Evolutionary conservation across 2,797 vertebrate species (phyloP).

Genomic region (Gastrophryne carolinensis): DNA sequence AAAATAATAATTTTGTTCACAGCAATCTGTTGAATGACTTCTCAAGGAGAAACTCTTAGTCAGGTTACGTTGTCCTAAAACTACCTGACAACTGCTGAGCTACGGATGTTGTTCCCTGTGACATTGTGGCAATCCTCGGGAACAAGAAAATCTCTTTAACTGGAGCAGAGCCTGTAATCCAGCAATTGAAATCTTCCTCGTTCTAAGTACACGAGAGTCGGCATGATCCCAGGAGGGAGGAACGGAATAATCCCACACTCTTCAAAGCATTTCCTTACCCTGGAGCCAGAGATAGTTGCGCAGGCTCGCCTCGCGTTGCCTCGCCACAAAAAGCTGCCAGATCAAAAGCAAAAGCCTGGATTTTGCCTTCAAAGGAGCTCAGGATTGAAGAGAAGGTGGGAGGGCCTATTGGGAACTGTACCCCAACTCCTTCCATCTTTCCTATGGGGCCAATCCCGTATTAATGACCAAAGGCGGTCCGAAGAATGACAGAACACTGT

Average conservation of each 20-base stretch:
- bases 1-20: too few relatives aligned
- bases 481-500: neutral
- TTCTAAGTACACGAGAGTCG: slow-evolving; percentile 12
- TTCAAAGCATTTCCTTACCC: slow-evolving; percentile 53
- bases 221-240: slow-evolving; percentile 47
- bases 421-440: slow-evolving; percentile 38
- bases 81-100: slow-evolving; percentile 7
- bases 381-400: slow-evolving; percentile 19
- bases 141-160: slow-evolving; percentile 44
- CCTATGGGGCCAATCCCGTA: slow-evolving; percentile 37
- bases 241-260: slow-evolving; percentile 50
- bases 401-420: slow-evolving; percentile 21
- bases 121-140: slow-evolving; percentile 37
- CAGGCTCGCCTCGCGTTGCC: slow-evolving; percentile 25
- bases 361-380: slow-evolving; percentile 43
- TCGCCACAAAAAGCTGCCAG: slow-evolving; percentile 32
- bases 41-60: neutral
- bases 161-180: slow-evolving; percentile 50
- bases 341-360: slow-evolving; percentile 46
- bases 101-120: slow-evolving; percentile 17
- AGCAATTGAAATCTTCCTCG: slow-evolving; percentile 50
- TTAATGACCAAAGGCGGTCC: neutral
- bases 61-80: slow-evolving; percentile 17
- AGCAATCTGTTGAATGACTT: neutral
- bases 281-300: slow-evolving; percentile 43